Base-by-base conservation (phyloP, 2,888 invertebrate species). In the Liopterus haemorrhoidalis region DNA sequence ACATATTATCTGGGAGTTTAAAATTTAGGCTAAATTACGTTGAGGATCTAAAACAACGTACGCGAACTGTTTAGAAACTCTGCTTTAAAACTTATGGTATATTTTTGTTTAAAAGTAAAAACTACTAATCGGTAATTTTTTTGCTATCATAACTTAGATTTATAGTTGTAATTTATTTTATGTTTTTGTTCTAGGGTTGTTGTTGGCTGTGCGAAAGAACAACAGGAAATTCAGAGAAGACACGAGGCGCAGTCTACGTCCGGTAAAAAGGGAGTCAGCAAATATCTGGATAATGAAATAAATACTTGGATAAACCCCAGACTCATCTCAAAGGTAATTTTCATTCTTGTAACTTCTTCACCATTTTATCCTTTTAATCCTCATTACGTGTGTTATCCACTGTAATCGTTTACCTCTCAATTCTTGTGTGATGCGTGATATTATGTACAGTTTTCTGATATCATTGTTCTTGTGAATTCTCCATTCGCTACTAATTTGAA, bases 261-360 rank as follows among this genome's bases (percentile, higher is more conserved):
- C n/a, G n/a, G n/a, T n/a, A n/a, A n/a, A 55, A 72, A 71, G 60
- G 66, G 69, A 50, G 67, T 72, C 19, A 72, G 71, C 55, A 68
- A 71, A 58, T 70, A 71, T 55, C 66, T 74, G 59, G 74, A 75
- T 63, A 74, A 74, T 61, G 73, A 74, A 60, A 71, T 74, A 66
- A 73, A 73, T 65, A 72, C 72, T 49, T 74, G 74, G 74, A 74
- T 75, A 62, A 75, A 75, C 68, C 74, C 74, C 38, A 69, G 74
- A 54, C 65, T 75, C 53, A 72, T 73, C 60, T 74, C 74, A 37
- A 74, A 73, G 73, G 74, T 74, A 64, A 68, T 67, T 64, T 43
- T 27, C 21, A n/a, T n/a, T n/a, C n/a, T n/a, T n/a, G n/a, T n/a
- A n/a, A n/a, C n/a, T n/a, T n/a, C n/a, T n/a, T n/a, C n/a, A n/a